These are phyloP conservation scores for Podocnemis expansa DNA, from an alignment of 2,113 vertebrate genomes.

Conservation along the genomic window DNA sequence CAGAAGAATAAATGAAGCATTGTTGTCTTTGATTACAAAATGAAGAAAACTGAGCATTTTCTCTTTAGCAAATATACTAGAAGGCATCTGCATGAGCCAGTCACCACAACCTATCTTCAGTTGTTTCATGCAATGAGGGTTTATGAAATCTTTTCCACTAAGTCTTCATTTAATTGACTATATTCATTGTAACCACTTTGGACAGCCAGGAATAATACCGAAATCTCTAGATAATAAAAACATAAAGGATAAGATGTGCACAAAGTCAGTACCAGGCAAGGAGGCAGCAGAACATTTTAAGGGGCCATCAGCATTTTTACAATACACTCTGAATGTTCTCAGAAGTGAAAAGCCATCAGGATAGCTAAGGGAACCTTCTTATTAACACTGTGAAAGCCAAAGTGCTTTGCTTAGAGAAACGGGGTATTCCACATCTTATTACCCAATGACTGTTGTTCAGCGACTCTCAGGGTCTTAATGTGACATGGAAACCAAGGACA, in stretches of 20 bases:
- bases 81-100: not conserved
- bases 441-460: not conserved
- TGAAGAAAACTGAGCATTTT: not conserved
- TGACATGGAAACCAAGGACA: not conserved
- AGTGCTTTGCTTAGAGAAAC: not conserved
- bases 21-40: constrained; percentile 20
- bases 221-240: not conserved
- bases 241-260: not conserved
- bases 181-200: not conserved
- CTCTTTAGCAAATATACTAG: not conserved
- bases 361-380: not conserved
- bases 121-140: not conserved
- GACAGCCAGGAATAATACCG: not conserved
- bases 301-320: not conserved
- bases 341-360: not conserved
- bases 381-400: not conserved
- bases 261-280: not conserved
- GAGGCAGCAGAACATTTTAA: not conserved
- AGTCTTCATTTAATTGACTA: not conserved
- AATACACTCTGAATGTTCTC: not conserved
- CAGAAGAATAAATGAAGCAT: constrained; percentile 8
- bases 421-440: not conserved
- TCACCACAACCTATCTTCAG: not conserved
- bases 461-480: not conserved
- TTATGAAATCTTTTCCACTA: not conserved